Conservation (phyloP, 2,797 vertebrate species). For the Centroberyx gerrardi region DNA sequence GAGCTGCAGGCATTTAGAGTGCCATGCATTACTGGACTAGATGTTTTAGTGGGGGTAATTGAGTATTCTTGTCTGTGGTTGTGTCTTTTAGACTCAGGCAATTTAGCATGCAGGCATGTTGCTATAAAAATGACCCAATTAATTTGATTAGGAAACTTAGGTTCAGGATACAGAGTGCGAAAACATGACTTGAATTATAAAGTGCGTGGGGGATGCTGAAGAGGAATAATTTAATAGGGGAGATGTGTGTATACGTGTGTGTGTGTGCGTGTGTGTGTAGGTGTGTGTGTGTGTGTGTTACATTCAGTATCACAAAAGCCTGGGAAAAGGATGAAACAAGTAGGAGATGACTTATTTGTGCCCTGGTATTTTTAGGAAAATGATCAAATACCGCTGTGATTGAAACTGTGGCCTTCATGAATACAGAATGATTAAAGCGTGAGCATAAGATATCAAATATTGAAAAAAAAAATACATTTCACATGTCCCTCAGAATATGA, state of each 20-base stretch:
- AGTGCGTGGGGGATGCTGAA: conserved; percentile 58
- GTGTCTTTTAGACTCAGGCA: conserved; percentile 61
- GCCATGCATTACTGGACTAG: conserved; percentile 47
- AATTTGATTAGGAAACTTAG: conserved; percentile 77
- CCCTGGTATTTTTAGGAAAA: conserved; percentile 9
- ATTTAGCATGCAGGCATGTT: conserved; percentile 69
- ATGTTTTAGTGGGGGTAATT: conserved; percentile 68
- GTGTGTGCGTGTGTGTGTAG: conserved; percentile 10
- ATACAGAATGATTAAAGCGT: conserved; percentile 20
- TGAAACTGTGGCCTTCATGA: conserved; percentile 8
- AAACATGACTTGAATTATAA: conserved; percentile 66
- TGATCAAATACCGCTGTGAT: conserved; percentile 42
- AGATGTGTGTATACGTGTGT: conserved; percentile 22
- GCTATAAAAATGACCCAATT: conserved; percentile 76
- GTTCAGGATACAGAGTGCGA: conserved; percentile 65
- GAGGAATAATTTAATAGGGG: conserved; percentile 58
- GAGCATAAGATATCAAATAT: conserved; percentile 5
- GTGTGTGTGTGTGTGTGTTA: conserved; percentile 49
- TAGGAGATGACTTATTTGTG: conserved; percentile 23
- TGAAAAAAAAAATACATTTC: background rate
- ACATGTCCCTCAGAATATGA: too few relatives aligned
- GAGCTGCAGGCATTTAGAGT: conserved; percentile 33
- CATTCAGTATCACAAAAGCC: conserved; percentile 53
- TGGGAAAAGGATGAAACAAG: conserved; percentile 43
- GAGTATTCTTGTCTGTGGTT: conserved; percentile 68